Base-by-base conservation (phyloP, 2,797 vertebrate species). In the Tauraco hartlaubi region DNA sequence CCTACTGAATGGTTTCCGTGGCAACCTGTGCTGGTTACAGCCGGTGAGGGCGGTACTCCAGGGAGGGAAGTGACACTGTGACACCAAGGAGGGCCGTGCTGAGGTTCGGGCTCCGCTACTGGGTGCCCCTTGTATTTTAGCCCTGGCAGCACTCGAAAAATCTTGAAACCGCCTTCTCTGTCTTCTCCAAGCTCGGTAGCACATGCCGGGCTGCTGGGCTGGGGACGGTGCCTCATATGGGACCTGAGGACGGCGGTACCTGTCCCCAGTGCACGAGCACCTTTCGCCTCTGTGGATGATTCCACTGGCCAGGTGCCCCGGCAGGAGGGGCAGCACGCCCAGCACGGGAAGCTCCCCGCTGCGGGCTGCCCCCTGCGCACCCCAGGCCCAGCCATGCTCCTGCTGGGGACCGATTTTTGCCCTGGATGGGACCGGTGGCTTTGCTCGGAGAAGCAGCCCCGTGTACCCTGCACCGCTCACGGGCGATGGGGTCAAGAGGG, bases 401-500 rank as follows among this genome's bases (percentile, higher is more conserved):
- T 26, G 46, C 21, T 7, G 29, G 26, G 31, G 52, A n/a, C 21
- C 2, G 0, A 10, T 33, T 3, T 37, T 39, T 29, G 31, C 11
- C 59, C 33, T 6, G 46, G 37, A 12, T 15, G 55, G 41, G 21
- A n/a, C 28, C 0, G 0, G 12, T 19, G 87, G 21, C 17, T 72
- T 75, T 48, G 44, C 76, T n/a, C 10, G 0, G 25, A 52, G 58
- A 31, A 67, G 56, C 43, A 62, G 33, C 20, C 43, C 19, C 1
- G 0, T 2, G 22, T 25, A 19, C 4, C 7, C 1, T 7, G 12
- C 41, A 4, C 18, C 0, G 0, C 43, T 28, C 1, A 0, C 3
- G 8, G 20, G 20, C 6, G 8, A 61, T 63, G 44, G 23, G 13
- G 19, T 9, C 13, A 3, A n/a, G 31, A 23, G 16, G 8, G 1